Evolutionary conservation across 2,113 vertebrate genomes (phyloP), one percentile per base, ranked within the genome.

Genomic region (Phasianus colchicus): DNA sequence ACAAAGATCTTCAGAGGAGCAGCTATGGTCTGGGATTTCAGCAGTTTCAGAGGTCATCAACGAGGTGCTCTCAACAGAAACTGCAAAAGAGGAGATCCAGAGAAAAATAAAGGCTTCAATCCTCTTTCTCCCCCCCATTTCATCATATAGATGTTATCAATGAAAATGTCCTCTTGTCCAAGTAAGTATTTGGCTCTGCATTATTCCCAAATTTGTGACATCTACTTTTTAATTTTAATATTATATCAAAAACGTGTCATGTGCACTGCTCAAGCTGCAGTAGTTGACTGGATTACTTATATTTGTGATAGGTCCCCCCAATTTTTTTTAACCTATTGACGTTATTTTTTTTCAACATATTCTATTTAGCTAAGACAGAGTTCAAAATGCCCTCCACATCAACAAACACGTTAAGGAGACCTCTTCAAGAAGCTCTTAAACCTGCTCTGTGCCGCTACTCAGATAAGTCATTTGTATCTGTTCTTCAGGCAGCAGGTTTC

Each of bases 1-100:
- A 90, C 98, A 98, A 95, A 99, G 93, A 91, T 99, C 98, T 88
- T 98, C 98, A 6, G 98, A 99, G 69, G 98, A 99, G 95, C 97
- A 98, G 58, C 97, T 98, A 83, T 29, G 97, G 74, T 98, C 98
- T 24, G 97, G 98, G 38, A 97, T 61, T 72, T 98, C 98, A 22
- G 93, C 98, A 78, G 97, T 94, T 92, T 98, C 98, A 2, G 98
- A 99, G 64, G 98, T 98, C 96, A 98, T 97, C 70, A 98, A 91
- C 32, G 98, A 99, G 6, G 98, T 96, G 71, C 98, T 98, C 94
- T 98, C 98, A 86, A 98, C 98, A 20, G 98, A 99, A 66, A 97
- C 98, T 99, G 96, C 25, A 83, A 92, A 89, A 88, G 24, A 90
- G 78, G 58, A 86, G 27, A 72, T 82, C 58, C 24, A 34, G 38